phyloP scores from a whole-genome alignment of 2,113 vertebrate genomes.

The Poeciliopsis turrubarensis region DNA sequence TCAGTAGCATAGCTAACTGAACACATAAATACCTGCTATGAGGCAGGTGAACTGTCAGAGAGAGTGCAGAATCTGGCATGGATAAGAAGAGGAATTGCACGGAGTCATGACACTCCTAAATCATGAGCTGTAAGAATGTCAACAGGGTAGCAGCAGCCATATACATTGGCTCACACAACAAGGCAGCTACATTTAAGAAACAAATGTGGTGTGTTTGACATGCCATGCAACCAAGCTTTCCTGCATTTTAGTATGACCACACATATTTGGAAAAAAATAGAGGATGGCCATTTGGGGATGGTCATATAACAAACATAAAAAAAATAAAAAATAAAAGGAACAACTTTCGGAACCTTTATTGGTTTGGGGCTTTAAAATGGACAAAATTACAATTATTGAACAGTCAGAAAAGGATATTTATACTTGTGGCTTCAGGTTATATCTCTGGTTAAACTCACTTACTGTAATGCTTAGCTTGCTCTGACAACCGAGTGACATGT shows the following conservation, averaged over 20 bases:
- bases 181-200: neutral
- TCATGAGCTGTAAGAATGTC: conserved; percentile 57
- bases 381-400: too few species aligned
- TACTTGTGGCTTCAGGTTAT: too few species aligned
- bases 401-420: too few species aligned
- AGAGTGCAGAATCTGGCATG: conserved; percentile 28
- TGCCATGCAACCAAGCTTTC: neutral
- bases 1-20: conserved; percentile 61
- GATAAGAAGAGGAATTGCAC: conserved; percentile 51
- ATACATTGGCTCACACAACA: conserved; percentile 9
- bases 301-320: neutral
- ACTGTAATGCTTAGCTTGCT: too few species aligned
- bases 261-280: neutral
- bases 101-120: conserved; percentile 51
- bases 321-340: too few species aligned
- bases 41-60: conserved; percentile 53
- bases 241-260: neutral
- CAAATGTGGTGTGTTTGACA: neutral
- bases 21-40: conserved; percentile 68
- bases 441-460: too few species aligned
- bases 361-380: too few species aligned
- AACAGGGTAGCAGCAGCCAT: conserved; percentile 15
- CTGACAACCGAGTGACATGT: too few species aligned
- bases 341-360: too few species aligned
- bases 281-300: neutral